Conservation (phyloP, 2,888 invertebrate species). For the Corbicula japonica region DNA sequence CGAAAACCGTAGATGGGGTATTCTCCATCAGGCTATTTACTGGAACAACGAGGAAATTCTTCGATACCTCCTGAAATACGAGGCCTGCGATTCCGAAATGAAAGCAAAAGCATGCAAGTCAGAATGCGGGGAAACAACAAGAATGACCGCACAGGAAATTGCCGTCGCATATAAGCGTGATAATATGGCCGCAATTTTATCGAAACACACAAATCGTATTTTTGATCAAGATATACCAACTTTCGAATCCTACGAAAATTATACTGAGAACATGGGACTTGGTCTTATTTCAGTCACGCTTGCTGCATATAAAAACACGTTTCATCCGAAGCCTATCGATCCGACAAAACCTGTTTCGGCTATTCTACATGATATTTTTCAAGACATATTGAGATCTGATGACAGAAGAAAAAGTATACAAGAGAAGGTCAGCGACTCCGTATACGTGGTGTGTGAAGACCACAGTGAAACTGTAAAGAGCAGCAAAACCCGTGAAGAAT, state of each 20-base stretch:
- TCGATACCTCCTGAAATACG: conserved; percentile 33
- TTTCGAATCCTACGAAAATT: conserved; percentile 24
- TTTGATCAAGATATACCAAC: conserved; percentile 23
- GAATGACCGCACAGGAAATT: conserved; percentile 46
- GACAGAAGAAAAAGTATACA: conserved; percentile 29
- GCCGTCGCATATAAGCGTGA: too few species aligned
- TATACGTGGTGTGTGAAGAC: conserved; percentile 16
- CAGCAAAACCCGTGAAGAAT: conserved; percentile 21
- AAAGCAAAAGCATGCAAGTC: conserved; percentile 56
- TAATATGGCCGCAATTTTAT: too few species aligned
- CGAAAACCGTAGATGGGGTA: conserved; percentile 59
- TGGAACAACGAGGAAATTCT: conserved; percentile 44
- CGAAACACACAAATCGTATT: too few species aligned
- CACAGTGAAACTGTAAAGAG: not conserved
- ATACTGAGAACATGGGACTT: conserved; percentile 32
- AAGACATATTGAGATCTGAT: not conserved
- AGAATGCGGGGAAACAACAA: conserved; percentile 38
- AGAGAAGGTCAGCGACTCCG: conserved; percentile 36
- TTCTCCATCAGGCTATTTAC: conserved; percentile 62
- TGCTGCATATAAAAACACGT: too few species aligned
- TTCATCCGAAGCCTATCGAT: conserved; percentile 32
- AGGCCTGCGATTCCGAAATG: conserved; percentile 41
- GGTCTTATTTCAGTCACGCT: conserved; percentile 47
- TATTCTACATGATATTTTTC: conserved; percentile 43
- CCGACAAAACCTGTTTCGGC: conserved; percentile 22